Base-by-base conservation (phyloP, 2,113 vertebrate genomes). In the Microtus ochrogaster region DNA sequence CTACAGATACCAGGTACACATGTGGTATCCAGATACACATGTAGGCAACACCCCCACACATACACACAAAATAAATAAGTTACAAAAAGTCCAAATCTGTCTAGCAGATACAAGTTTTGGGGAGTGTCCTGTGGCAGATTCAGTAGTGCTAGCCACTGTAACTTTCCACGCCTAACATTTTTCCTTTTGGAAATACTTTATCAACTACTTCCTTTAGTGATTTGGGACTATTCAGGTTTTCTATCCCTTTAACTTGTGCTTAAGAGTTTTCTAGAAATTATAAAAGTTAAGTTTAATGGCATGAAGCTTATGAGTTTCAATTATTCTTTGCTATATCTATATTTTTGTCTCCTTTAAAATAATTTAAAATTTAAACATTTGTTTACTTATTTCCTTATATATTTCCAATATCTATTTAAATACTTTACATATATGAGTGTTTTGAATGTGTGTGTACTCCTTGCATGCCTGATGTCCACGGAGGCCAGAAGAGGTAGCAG, bases 241-340 rank as follows among this genome's bases (percentile, higher is more conserved):
- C 7, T 90, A 52, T 86, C 76, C 73, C 47, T 55, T 28, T 93
- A 28, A 88, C 14, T 58, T 58, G 21, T 58, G 58, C 65, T 55
- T 76, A 72, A 83, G 70, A 58, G 70, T 97, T 94, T 94, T 86
- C 33, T 74, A 85, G 65, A 74, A 92, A 36, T 90, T 94, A 3
- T 65, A 92, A 63, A 44, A 44, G 19, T 78, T 81, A 86, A 55
- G 10, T 72, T 79, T 84, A 81, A 61, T 70, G 39, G 8, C 30
- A 91, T 76, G 47, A 92, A 86, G 14, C 65, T 83, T 58, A 58
- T 22, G 58, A 83, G n/a, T 82, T 8, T 94, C 7, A 63, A 16
- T 90, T 82, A 87, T 17, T 89, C 55, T 68, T 76, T 49, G 58
- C 33, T 79, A 26, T n/a, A 94, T 52, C 33, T 47, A 30, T 47